phyloP scores from a whole-genome alignment of 1,140 invertebrate genomes.

The Drosophila sechellia region DNA sequence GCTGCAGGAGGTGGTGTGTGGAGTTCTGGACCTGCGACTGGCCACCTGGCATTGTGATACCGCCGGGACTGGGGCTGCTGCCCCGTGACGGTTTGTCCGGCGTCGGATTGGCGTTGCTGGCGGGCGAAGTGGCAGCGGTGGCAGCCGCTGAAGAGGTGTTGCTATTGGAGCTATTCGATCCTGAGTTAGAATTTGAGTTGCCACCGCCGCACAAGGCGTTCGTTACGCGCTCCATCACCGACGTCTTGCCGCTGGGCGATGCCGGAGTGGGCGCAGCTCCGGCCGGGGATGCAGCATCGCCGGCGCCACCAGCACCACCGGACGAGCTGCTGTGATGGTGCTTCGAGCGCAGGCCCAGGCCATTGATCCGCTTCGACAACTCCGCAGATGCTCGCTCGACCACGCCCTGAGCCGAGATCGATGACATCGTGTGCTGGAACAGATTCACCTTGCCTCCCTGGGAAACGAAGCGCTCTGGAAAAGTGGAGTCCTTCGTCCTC shows the following conservation, averaged over 20 bases:
- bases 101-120: conserved; percentile 48
- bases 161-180: conserved; percentile 32
- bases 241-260: conserved; percentile 85
- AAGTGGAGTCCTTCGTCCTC: conserved; percentile 12
- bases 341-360: conserved; percentile 90
- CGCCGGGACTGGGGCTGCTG: conserved; percentile 24
- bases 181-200: conserved; percentile 73
- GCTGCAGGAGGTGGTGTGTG: conserved; percentile 53
- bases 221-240: conserved; percentile 93
- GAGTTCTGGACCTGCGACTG: conserved; percentile 42
- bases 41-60: conserved; percentile 23
- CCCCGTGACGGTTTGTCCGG: conserved; percentile 75
- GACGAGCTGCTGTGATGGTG: conserved; percentile 86
- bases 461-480: conserved; percentile 13
- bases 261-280: conserved; percentile 34
- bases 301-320: conserved; percentile 63
- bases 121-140: conserved; percentile 16
- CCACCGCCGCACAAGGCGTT: conserved; percentile 91
- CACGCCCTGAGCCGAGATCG: conserved; percentile 86
- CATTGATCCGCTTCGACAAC: conserved; percentile 94
- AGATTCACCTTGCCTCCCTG: conserved; percentile 80
- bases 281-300: conserved; percentile 46
- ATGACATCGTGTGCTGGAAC: conserved; percentile 84
- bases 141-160: conserved; percentile 32
- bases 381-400: conserved; percentile 95